Percentiles rank a stretch among this genome's conserved stretches.
These are phyloP conservation scores for Imbricaverruca yamaguchii DNA, from an alignment of 2,888 invertebrate species.

Conservation along the genomic window DNA sequence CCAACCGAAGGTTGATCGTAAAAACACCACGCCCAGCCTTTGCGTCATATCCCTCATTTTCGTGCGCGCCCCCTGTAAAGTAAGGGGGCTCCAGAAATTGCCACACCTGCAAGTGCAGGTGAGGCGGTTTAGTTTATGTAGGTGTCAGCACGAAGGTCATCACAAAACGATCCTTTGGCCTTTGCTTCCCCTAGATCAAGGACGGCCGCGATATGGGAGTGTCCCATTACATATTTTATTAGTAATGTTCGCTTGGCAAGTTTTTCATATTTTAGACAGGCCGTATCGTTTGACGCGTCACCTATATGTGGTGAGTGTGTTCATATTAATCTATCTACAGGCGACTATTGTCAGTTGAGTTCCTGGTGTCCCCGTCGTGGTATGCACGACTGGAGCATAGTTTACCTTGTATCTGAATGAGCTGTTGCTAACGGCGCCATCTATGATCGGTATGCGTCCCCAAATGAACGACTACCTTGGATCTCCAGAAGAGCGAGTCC, in stretches of 20 bases:
- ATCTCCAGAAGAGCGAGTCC: too few relatives aligned
- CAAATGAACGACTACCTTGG: not conserved
- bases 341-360: not conserved
- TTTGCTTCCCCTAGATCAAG: slow-evolving; percentile 21
- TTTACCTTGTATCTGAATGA: not conserved
- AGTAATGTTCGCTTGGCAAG: not conserved
- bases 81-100: slow-evolving; percentile 8
- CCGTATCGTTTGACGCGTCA: too few relatives aligned
- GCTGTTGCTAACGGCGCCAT: not conserved
- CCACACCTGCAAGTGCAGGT: not conserved
- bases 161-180: slow-evolving; percentile 12
- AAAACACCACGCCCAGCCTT: too few relatives aligned
- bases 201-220: not conserved
- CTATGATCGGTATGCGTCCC: not conserved
- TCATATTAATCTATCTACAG: not conserved
- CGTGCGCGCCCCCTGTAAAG: not conserved
- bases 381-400: too few relatives aligned
- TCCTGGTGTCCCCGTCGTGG: too few relatives aligned
- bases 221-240: not conserved
- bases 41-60: too few relatives aligned
- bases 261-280: not conserved
- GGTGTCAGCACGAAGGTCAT: slow-evolving; percentile 13
- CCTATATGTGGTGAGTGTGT: not conserved
- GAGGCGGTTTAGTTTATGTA: not conserved
- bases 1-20: too few relatives aligned